These are phyloP conservation scores for Nerophis ophidion DNA, from an alignment of 2,113 vertebrate species.

Conservation along the genomic window DNA sequence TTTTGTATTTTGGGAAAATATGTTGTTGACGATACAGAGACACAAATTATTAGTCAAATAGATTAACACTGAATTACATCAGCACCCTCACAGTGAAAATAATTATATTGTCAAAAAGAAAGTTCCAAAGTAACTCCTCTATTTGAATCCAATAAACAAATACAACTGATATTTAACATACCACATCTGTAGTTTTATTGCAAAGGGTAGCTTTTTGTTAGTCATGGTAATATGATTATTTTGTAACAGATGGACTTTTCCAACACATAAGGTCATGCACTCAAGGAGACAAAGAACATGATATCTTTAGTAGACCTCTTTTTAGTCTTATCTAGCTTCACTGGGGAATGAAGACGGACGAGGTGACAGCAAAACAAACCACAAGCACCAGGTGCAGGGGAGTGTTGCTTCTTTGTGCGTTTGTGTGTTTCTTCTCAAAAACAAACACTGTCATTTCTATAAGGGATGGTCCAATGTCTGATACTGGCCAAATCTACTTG, in stretches of 20 bases:
- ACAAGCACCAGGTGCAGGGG: constrained; percentile 26
- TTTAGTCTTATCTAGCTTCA: constrained; percentile 45
- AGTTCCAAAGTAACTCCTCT: neutral
- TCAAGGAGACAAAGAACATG: constrained; percentile 7
- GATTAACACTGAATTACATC: no score
- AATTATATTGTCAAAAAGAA: no score
- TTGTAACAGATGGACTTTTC: neutral
- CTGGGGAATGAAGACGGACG: constrained; percentile 47
- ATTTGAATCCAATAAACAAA: neutral
- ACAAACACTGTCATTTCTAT: neutral
- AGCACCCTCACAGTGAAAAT: neutral
- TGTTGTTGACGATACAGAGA: no score
- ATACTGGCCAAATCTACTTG: no score
- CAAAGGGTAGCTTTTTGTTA: no score
- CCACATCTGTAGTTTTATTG: no score
- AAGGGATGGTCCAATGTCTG: neutral
- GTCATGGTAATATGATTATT: neutral
- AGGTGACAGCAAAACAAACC: constrained; percentile 49
- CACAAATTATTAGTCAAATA: neutral
- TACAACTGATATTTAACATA: neutral
- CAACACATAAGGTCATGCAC: constrained; percentile 8
- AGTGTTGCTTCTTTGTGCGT: neutral
- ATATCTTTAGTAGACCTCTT: constrained; percentile 19
- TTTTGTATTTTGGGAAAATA: no score
- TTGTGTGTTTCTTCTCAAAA: neutral